Evolutionary conservation across 2,113 vertebrate genomes (phyloP), one percentile per base, ranked within the genome.

Genomic region (Cairina moschata): DNA sequence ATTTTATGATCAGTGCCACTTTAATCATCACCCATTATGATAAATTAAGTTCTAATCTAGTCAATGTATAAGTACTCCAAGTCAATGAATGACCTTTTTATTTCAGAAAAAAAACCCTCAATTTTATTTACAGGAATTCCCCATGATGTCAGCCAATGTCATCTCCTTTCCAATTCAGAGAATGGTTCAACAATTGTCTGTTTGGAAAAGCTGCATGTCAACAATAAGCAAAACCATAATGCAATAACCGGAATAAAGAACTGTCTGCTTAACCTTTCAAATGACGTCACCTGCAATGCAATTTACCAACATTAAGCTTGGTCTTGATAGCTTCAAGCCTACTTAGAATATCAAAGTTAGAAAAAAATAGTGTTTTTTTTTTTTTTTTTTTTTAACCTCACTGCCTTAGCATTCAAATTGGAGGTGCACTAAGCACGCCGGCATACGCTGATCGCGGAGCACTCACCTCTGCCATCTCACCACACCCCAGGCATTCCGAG

Each of bases 231-330:
- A 44, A 69, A 60, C 59, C 4, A 44, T 23, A 31, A 0, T 31
- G 46, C 48, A 50, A 10, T 68, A 17, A 65, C n/a, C 32, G 62
- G 21, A 69, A 65, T 11, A 31, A 38, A 74, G 36, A 58, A 50
- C 25, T 38, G 63, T 9, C 21, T 13, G 10, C 29, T 71, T 36
- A 55, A 40, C n/a, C 17, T 29, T 59, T 36, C 0, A 1, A 48
- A 60, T 26, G 18, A n/a, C 0, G 0, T 13, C 40, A 15, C 11
- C 16, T 55, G n/a, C 44, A 36, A 66, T 23, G 26, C 28, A 23
- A 59, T 28, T 9, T 54, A 71, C 36, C 40, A 21, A 55, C 36
- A 56, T 14, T 1, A n/a, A 38, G 56, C 36, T 59, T 48, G 18
- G 25, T 46, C 32, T 26, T 11, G 11, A 75, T 8, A 58, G 18